Evolutionary conservation across 1,140 invertebrate genomes (phyloP).

Genomic region (Drosophila bipectinata): DNA sequence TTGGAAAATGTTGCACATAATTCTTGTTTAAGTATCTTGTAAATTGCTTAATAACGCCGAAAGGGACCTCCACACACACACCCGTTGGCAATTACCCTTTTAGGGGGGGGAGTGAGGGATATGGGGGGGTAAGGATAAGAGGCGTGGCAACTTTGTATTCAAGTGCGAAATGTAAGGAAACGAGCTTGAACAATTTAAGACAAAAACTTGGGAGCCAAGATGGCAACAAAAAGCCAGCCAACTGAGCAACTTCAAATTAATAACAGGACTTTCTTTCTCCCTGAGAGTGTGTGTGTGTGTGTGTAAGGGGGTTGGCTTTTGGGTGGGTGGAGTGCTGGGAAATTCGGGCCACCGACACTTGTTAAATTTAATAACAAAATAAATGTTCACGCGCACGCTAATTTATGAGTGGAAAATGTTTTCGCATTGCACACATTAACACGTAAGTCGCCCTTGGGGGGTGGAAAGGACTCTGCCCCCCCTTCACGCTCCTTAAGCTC

Average conservation of each 20-base stretch:
- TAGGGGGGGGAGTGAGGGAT: neutral
- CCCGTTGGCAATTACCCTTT: slow-evolving; percentile 48
- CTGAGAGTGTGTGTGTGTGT: slow-evolving; percentile 2
- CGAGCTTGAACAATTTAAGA: slow-evolving; percentile 68
- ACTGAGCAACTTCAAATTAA: slow-evolving; percentile 70
- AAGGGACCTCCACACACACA: slow-evolving; percentile 53
- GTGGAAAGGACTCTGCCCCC: slow-evolving; percentile 14
- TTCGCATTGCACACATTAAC: slow-evolving; percentile 71
- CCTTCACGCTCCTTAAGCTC: no score
- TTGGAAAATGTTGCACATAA: slow-evolving; percentile 83
- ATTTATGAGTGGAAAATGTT: slow-evolving; percentile 73
- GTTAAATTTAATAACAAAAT: slow-evolving; percentile 81
- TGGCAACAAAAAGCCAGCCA: slow-evolving; percentile 27
- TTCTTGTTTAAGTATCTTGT: slow-evolving; percentile 83
- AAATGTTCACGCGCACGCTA: slow-evolving; percentile 72
- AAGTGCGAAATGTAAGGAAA: slow-evolving; percentile 69
- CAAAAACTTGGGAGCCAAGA: slow-evolving; percentile 55
- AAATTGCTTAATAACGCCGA: slow-evolving; percentile 83
- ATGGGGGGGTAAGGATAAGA: neutral
- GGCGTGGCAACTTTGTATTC: slow-evolving; percentile 71
- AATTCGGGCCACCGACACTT: slow-evolving; percentile 48
- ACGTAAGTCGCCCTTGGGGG: slow-evolving; percentile 31
- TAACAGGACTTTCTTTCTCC: slow-evolving; percentile 21
- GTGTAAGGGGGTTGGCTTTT: neutral
- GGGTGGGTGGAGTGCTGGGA: neutral